A percentile compares a stretch with the other conserved stretches of the same genome.
Conservation (phyloP, 1,140 invertebrate genomes). For the Drepana arcuata region DNA sequence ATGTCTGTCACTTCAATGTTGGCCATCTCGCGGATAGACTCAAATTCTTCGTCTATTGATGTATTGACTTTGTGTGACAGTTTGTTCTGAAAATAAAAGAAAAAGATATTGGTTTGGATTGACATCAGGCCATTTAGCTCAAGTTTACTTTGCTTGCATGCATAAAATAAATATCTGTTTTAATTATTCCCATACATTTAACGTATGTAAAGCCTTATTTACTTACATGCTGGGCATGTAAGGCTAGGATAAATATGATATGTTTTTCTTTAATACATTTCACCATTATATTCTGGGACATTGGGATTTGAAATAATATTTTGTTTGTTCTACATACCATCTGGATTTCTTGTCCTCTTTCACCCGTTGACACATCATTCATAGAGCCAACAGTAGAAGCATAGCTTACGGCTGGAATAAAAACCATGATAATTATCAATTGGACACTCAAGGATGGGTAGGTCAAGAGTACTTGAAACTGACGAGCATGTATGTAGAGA, state of each 20-base stretch:
- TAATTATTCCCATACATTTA: too few species aligned
- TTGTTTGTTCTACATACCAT: slow-evolving; percentile 35
- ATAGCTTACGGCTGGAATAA: slow-evolving; percentile 49
- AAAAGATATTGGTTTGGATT: not conserved
- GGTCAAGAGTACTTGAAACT: not conserved
- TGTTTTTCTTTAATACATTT: too few species aligned
- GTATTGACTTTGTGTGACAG: slow-evolving; percentile 34
- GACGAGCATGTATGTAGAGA: too few species aligned
- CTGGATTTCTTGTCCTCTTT: slow-evolving; percentile 50
- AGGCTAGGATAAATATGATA: too few species aligned
- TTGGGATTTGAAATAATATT: slow-evolving; percentile 5
- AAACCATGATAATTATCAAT: not conserved
- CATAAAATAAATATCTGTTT: too few species aligned
- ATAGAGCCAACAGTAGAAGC: slow-evolving; percentile 52
- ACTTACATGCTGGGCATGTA: too few species aligned
- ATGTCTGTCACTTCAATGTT: slow-evolving; percentile 90
- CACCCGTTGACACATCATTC: slow-evolving; percentile 45
- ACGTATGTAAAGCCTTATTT: too few species aligned
- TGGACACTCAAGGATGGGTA: not conserved
- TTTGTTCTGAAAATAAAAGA: slow-evolving; percentile 39
- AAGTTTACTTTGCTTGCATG: too few species aligned
- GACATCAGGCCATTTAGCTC: too few species aligned
- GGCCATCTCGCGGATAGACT: slow-evolving; percentile 83
- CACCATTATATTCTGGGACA: too few species aligned
- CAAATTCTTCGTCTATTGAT: slow-evolving; percentile 85